Evolutionary conservation across 2,888 invertebrate genomes (phyloP).

Genomic region (Metalampra italica): DNA sequence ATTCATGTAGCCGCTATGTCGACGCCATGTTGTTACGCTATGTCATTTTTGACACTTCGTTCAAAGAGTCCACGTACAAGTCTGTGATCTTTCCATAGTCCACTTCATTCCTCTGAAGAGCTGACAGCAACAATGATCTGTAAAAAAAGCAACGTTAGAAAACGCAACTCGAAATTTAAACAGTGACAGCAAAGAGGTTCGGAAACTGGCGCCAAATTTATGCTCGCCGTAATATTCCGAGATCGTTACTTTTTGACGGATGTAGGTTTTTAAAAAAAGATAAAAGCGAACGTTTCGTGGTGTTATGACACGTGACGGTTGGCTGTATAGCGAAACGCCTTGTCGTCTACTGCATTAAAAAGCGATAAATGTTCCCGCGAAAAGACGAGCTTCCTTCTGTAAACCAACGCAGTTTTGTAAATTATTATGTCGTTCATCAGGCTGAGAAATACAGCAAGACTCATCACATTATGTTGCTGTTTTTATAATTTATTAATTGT

Average conservation of each 20-base stretch:
- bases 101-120: slow-evolving; percentile 30
- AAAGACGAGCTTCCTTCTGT: slow-evolving; percentile 27
- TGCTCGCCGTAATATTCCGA: slow-evolving; percentile 12
- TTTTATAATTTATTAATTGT: no score
- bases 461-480: no score
- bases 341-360: slow-evolving; percentile 64
- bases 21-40: slow-evolving; percentile 38
- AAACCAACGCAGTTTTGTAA: slow-evolving; percentile 34
- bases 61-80: slow-evolving; percentile 36
- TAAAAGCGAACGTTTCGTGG: slow-evolving; percentile 43
- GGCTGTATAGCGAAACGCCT: slow-evolving; percentile 41
- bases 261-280: slow-evolving; percentile 44
- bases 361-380: slow-evolving; percentile 47
- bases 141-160: slow-evolving; percentile 11
- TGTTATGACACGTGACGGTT: slow-evolving; percentile 52
- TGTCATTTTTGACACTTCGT: slow-evolving; percentile 39
- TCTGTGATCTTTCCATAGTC: slow-evolving; percentile 58
- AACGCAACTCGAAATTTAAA: slow-evolving; percentile 2
- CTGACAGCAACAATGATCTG: slow-evolving; percentile 27
- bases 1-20: slow-evolving; percentile 31
- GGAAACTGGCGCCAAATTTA: slow-evolving; percentile 37
- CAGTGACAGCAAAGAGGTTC: slow-evolving; percentile 20
- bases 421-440: slow-evolving; percentile 29
- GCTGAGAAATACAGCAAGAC: slow-evolving; percentile 3
- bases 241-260: slow-evolving; percentile 47